These are phyloP conservation scores for Pelobates fuscus DNA, from an alignment of 2,113 vertebrate species.

Conservation along the genomic window DNA sequence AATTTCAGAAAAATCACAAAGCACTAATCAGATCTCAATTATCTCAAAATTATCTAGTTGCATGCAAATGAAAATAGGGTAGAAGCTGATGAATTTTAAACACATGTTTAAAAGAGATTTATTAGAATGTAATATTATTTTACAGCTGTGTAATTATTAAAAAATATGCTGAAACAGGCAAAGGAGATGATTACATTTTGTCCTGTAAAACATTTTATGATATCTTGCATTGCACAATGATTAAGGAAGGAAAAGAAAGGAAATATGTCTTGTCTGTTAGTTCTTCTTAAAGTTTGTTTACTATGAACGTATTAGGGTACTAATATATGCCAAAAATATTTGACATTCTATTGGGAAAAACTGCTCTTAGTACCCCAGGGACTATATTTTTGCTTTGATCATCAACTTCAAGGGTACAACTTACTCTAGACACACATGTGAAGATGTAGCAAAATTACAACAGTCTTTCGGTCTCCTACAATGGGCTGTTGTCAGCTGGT, in stretches of 20 bases:
- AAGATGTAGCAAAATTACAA: too few species aligned
- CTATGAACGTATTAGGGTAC: too few species aligned
- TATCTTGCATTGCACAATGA: not conserved
- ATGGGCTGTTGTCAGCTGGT: too few species aligned
- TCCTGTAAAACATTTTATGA: conserved; percentile 13
- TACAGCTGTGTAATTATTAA: conserved; percentile 29
- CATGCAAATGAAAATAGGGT: conserved; percentile 12
- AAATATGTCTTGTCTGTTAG: too few species aligned
- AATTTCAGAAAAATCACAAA: conserved; percentile 21
- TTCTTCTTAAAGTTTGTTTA: too few species aligned
- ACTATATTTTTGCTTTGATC: too few species aligned
- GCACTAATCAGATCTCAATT: conserved; percentile 37
- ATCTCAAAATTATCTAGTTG: conserved; percentile 11
- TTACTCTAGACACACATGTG: too few species aligned
- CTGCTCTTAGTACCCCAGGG: too few species aligned
- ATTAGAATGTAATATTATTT: conserved; percentile 30
- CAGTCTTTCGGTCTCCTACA: too few species aligned
- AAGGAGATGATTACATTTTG: conserved; percentile 9
- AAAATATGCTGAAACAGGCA: conserved; percentile 2
- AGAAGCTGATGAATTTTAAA: conserved; percentile 24
- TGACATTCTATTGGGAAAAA: too few species aligned
- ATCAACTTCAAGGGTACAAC: too few species aligned
- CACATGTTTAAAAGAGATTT: conserved; percentile 31
- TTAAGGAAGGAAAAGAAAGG: not conserved
- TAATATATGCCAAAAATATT: too few species aligned